Evolutionary conservation across 2,113 vertebrate species (phyloP).

Genomic region (Cyprinodon brontotheroides): DNA sequence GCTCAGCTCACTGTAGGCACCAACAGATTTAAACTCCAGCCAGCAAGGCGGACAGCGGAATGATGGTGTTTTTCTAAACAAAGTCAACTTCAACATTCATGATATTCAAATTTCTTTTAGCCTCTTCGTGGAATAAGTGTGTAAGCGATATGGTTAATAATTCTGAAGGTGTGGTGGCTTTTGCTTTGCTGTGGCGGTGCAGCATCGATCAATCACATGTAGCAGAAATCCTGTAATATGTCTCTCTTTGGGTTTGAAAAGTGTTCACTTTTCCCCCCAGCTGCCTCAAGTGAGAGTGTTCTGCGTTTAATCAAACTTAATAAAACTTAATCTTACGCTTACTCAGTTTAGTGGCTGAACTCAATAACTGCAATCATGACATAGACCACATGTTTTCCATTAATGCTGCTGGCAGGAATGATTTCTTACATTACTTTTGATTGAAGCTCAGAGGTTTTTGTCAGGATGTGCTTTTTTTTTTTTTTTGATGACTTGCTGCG

Average conservation of each 20-base stretch:
- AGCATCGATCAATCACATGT: too few relatives aligned
- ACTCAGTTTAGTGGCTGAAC: not conserved
- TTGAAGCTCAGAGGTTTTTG: not conserved
- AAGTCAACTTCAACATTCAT: too few relatives aligned
- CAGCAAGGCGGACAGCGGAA: too few relatives aligned
- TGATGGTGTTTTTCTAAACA: too few relatives aligned
- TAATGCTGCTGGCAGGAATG: not conserved
- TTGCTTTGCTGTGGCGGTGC: too few relatives aligned
- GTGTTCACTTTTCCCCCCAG: not conserved
- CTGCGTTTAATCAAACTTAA: not conserved
- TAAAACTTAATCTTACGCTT: not conserved
- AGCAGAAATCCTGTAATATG: not conserved
- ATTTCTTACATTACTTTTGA: not conserved
- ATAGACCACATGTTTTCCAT: not conserved
- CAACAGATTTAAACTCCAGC: too few relatives aligned
- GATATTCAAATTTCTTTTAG: too few relatives aligned
- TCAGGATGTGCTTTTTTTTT: not conserved
- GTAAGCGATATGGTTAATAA: too few relatives aligned
- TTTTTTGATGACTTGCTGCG: not conserved
- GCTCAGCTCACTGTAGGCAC: too few relatives aligned
- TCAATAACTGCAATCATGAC: too few relatives aligned
- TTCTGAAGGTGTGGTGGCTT: too few relatives aligned
- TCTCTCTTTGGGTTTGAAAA: not conserved
- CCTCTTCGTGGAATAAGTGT: too few relatives aligned
- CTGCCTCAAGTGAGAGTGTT: not conserved